These are phyloP conservation scores for Phyllopteryx taeniolatus DNA, from an alignment of 2,113 vertebrate species.

Conservation along the genomic window DNA sequence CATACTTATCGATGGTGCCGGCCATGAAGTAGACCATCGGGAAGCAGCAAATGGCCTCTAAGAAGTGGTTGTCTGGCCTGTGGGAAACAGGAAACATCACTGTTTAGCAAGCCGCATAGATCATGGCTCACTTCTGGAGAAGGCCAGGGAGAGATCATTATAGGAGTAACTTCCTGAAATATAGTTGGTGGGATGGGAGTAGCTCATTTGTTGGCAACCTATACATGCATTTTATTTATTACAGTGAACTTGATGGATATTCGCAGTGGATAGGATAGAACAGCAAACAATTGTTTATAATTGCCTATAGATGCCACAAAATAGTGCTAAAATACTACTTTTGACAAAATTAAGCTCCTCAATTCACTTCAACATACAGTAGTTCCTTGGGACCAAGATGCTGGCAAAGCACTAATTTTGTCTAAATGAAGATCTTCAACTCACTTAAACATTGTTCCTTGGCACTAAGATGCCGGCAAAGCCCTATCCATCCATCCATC, in stretches of 20 bases:
- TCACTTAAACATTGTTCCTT: too few relatives aligned
- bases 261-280: too few relatives aligned
- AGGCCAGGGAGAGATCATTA: slow-evolving; percentile 9
- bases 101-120: slow-evolving; percentile 18
- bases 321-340: too few relatives aligned
- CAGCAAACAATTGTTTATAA: neutral
- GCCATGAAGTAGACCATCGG: slow-evolving; percentile 99
- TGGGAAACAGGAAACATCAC: slow-evolving; percentile 56
- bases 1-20: slow-evolving; percentile 98
- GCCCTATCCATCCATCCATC: too few relatives aligned
- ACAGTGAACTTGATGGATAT: neutral
- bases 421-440: too few relatives aligned
- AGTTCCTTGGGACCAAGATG: too few relatives aligned
- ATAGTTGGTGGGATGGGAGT: neutral
- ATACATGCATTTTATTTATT: neutral
- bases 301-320: too few relatives aligned
- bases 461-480: neutral
- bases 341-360: too few relatives aligned
- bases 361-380: too few relatives aligned
- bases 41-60: slow-evolving; percentile 99
- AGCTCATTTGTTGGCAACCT: neutral
- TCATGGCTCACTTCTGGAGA: slow-evolving; percentile 2
- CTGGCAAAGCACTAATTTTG: too few relatives aligned
- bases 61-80: slow-evolving; percentile 98
- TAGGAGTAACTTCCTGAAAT: slow-evolving; percentile 18